Evolutionary conservation across 2,113 vertebrate species (phyloP).

Genomic region (Tympanuchus pallidicinctus): DNA sequence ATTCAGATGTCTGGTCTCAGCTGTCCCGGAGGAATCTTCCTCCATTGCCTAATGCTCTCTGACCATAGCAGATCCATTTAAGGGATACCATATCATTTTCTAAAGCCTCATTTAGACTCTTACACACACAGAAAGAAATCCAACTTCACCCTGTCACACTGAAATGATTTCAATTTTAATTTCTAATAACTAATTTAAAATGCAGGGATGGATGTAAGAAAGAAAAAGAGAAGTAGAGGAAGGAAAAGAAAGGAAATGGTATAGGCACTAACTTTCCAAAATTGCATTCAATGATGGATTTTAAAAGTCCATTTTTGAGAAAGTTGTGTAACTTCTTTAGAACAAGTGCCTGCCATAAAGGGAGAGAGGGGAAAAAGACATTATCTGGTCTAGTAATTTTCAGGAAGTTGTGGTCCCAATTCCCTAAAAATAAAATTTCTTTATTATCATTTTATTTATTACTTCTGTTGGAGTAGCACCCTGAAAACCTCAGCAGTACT

Average conservation of each 20-base stretch:
- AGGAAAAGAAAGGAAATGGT: constrained; percentile 69
- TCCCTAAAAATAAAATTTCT: constrained; percentile 57
- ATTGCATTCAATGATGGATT: constrained; percentile 61
- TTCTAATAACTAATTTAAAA: constrained; percentile 74
- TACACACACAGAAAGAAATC: constrained; percentile 33
- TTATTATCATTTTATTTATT: constrained; percentile 19
- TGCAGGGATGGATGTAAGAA: constrained; percentile 38
- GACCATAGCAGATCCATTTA: constrained; percentile 69
- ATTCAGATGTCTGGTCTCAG: constrained; percentile 72
- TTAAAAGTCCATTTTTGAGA: constrained; percentile 51
- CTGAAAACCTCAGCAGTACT: background rate
- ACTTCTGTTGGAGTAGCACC: background rate
- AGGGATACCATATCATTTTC: constrained; percentile 68
- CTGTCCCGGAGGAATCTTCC: constrained; percentile 71
- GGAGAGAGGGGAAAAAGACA: constrained; percentile 54
- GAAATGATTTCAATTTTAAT: constrained; percentile 57
- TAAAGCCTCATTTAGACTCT: constrained; percentile 75
- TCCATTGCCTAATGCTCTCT: constrained; percentile 72
- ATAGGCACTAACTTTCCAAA: constrained; percentile 48
- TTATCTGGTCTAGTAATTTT: constrained; percentile 71
- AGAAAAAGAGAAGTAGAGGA: constrained; percentile 38
- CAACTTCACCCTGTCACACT: constrained; percentile 61
- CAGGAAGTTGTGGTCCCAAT: constrained; percentile 67
- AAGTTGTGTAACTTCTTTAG: constrained; percentile 7
- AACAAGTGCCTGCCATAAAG: constrained; percentile 42